Base-by-base conservation (phyloP, 2,113 vertebrate species). In the Halichoeres trimaculatus region DNA sequence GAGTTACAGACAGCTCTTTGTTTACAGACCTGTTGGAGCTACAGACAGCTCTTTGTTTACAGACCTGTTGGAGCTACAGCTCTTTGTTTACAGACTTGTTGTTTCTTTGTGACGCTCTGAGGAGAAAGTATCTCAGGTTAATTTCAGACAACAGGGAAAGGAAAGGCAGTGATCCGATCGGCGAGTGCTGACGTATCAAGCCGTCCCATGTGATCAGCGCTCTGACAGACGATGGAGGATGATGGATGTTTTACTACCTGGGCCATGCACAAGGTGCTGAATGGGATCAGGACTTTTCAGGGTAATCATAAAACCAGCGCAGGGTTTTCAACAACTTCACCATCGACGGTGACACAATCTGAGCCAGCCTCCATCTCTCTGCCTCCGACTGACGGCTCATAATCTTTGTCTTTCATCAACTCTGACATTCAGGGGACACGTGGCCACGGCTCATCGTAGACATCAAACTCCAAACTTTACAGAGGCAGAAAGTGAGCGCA, bases 191-290 rank as follows among this genome's bases (percentile, higher is more conserved):
- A 79, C 80, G 77, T 70, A 76, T 71, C 78, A 80, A 82, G 51
- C 74, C 17, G 76, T 89, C 86, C 48, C 41, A 35, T 47, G 50
- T 78, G 78, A 86, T 91, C 76, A 87, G 61, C 47, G 1, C 20
- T 70, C 17, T 86, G 89, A 90, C 89, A 89, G 86, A 70, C 85
- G 89, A 91, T 86, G 52, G 54, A 26, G n/a, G 34, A 13, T 92
- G 90, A 92, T 89, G 88, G 86, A 90, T 90, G 90, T 68, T 71
- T 76, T 23, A 43, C 76, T 74, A 68, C 47, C 50, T 30, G 59
- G 55, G 57, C 76, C 51, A 59, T 45, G 80, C 24, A 34, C 17
- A 63, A 20, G 45, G 52, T 38, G 57, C 61, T 59, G 59, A 70
- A 56, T 41, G 51, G 41, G 59, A 59, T 77, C 75, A 54, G 48